Evolutionary conservation across 2,888 invertebrate species (phyloP).

Genomic region (Dexiosoma caninum): DNA sequence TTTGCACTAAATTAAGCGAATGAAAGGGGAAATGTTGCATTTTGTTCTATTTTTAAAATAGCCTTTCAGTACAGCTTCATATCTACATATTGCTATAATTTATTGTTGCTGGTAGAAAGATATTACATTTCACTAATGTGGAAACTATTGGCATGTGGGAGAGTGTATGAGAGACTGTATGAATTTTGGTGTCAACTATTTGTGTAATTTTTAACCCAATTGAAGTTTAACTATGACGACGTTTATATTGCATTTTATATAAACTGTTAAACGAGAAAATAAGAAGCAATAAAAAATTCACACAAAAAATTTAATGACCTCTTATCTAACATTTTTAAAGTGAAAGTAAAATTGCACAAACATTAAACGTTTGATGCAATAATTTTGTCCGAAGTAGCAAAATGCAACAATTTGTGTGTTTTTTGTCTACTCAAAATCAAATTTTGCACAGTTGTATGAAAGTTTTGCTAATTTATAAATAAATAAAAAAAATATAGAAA

Average conservation of each 20-base stretch:
- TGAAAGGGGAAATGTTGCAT: no score
- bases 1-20: no score
- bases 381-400: not conserved
- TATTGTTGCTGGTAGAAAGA: slow-evolving; percentile 30
- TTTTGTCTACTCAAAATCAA: no score
- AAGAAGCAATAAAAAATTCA: not conserved
- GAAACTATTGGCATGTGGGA: not conserved
- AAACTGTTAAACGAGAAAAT: slow-evolving; percentile 2
- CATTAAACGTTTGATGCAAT: not conserved
- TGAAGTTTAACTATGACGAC: slow-evolving; percentile 37
- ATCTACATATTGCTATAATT: not conserved
- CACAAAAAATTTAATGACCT: slow-evolving; percentile 7
- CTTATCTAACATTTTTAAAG: slow-evolving; percentile 1
- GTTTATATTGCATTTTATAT: slow-evolving; percentile 36
- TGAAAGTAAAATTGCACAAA: slow-evolving; percentile 36
- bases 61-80: no score
- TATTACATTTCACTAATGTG: not conserved
- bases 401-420: not conserved
- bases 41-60: not conserved
- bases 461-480: not conserved
- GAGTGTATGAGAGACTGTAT: not conserved
- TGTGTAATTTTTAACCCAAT: slow-evolving; percentile 56
- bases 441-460: not conserved
- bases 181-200: not conserved
- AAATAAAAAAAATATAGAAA: not conserved